Percentiles rank a stretch among this genome's conserved stretches.
Evolutionary conservation across 2,888 invertebrate genomes (phyloP).

Genomic region (Celastrina argiolus): DNA sequence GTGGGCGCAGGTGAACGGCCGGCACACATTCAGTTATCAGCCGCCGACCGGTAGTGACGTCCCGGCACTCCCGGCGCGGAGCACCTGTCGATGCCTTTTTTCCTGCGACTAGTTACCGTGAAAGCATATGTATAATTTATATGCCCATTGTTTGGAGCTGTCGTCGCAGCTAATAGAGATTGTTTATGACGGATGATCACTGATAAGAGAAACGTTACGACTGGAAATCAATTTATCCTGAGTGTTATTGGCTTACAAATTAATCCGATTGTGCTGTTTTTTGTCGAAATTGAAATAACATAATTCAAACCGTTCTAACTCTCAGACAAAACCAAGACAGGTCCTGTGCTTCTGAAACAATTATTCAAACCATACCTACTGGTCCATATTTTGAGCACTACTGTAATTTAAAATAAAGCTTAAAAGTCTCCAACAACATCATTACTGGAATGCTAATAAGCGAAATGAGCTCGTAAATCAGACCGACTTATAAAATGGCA

Average conservation of each 20-base stretch:
- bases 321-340: no score
- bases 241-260: no score
- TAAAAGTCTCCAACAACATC: neutral
- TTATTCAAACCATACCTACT: neutral
- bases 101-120: conserved; percentile 35
- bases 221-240: no score
- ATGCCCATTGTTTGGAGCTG: conserved; percentile 5
- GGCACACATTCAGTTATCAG: conserved; percentile 74
- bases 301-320: no score
- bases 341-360: no score
- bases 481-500: neutral
- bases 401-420: neutral
- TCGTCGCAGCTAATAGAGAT: conserved; percentile 6
- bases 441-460: neutral
- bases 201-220: conserved; percentile 1
- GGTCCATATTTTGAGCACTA: neutral
- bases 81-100: conserved; percentile 54
- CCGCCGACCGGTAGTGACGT: conserved; percentile 61
- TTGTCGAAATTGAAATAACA: no score
- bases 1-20: conserved; percentile 73
- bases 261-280: no score
- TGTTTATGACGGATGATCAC: conserved; percentile 1
- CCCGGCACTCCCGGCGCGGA: conserved; percentile 33
- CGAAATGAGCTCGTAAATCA: neutral
- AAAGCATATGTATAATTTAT: conserved; percentile 38